phyloP scores from a whole-genome alignment of 2,888 invertebrate species.

The Euphydryas editha region DNA sequence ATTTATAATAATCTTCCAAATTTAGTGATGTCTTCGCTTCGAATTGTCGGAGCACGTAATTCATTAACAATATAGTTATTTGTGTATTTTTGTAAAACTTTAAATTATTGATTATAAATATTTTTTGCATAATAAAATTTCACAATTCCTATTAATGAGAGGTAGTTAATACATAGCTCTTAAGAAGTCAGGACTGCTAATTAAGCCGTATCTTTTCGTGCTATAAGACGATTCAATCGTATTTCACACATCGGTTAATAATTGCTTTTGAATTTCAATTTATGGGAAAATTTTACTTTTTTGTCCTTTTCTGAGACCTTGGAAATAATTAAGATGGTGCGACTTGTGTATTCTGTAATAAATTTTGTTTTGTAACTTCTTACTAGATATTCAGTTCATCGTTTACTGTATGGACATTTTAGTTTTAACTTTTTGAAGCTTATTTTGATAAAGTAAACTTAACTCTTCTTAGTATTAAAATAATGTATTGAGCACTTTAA shows the following conservation, averaged over 20 bases:
- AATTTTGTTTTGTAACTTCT: neutral
- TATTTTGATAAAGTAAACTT: too few species aligned
- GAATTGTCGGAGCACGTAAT: too few species aligned
- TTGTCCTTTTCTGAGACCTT: conserved; percentile 35
- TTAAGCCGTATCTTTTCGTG: conserved; percentile 16
- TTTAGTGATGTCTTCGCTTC: too few species aligned
- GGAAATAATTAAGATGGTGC: neutral
- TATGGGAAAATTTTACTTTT: conserved; percentile 33
- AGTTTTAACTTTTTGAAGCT: too few species aligned
- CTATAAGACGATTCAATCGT: conserved; percentile 3
- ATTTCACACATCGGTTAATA: conserved; percentile 40
- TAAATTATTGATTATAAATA: neutral
- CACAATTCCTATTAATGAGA: conserved; percentile 17
- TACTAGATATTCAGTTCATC: too few species aligned
- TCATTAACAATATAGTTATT: neutral
- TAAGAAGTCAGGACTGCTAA: conserved; percentile 13
- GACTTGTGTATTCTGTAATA: neutral
- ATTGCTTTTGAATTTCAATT: conserved; percentile 39
- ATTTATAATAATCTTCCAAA: too few species aligned
- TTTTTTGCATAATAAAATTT: neutral
- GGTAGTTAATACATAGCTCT: conserved; percentile 20
- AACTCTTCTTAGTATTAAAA: too few species aligned
- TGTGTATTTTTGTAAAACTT: neutral
- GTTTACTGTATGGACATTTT: too few species aligned
- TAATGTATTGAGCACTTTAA: too few species aligned